phyloP scores from a whole-genome alignment of 2,888 invertebrate species.

The Eupithecia subumbrata region DNA sequence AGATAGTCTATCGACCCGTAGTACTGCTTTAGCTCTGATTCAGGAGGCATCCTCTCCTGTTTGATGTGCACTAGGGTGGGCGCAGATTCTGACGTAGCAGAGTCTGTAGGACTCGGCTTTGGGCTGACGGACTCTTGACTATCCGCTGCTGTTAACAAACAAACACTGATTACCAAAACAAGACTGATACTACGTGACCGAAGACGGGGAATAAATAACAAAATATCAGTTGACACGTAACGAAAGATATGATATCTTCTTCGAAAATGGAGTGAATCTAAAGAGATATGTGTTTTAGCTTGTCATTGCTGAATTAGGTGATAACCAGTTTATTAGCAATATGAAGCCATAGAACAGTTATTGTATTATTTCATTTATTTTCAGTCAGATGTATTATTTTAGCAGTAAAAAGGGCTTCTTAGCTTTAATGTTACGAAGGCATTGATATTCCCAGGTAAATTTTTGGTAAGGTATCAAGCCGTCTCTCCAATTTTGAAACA shows the following conservation, averaged over 20 bases:
- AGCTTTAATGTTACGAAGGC: background rate
- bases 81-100: slow-evolving; percentile 75
- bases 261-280: slow-evolving; percentile 9
- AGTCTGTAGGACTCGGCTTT: slow-evolving; percentile 77
- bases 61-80: slow-evolving; percentile 81
- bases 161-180: slow-evolving; percentile 25
- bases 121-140: slow-evolving; percentile 81
- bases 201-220: slow-evolving; percentile 14
- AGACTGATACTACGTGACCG: slow-evolving; percentile 13
- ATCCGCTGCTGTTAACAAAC: slow-evolving; percentile 76
- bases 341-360: background rate
- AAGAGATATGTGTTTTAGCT: slow-evolving; percentile 7
- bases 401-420: background rate
- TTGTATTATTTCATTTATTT: too few species aligned
- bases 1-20: slow-evolving; percentile 73
- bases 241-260: slow-evolving; percentile 27
- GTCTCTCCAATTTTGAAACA: background rate
- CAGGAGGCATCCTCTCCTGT: slow-evolving; percentile 79
- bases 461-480: background rate
- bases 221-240: slow-evolving; percentile 11
- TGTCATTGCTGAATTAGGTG: background rate
- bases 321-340: background rate
- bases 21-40: slow-evolving; percentile 74
- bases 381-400: background rate
- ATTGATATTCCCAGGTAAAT: background rate